A percentile compares a stretch with the other conserved stretches of the same genome.
These are phyloP conservation scores for Theonella swinhoei DNA, from an alignment of 37 sponge, comb jelly and placozoan species.

Conservation along the genomic window DNA sequence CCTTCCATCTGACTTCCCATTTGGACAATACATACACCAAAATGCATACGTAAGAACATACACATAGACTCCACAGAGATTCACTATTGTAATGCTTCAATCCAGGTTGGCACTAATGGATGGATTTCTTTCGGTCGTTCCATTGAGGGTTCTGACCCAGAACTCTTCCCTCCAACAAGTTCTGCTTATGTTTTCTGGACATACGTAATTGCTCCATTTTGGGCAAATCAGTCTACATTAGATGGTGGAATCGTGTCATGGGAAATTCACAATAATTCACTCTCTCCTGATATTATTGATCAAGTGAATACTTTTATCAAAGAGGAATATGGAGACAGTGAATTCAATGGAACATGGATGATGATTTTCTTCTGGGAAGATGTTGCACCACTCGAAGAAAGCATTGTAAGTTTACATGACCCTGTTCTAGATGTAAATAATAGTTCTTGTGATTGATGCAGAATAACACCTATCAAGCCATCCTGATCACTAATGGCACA, in stretches of 20 bases:
- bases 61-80: too few species aligned
- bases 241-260: neutral
- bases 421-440: too few species aligned
- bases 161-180: neutral
- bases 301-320: neutral
- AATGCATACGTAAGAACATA: neutral
- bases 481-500: slow-evolving; percentile 45
- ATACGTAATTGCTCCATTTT: neutral
- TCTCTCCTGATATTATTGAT: neutral
- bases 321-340: neutral
- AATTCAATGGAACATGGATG: neutral
- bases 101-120: neutral
- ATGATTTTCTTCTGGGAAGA: neutral
- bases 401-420: neutral
- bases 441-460: too few species aligned
- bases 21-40: neutral
- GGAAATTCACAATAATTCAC: neutral
- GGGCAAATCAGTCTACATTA: neutral
- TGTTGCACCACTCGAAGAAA: neutral
- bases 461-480: slow-evolving; percentile 59
- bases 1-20: neutral
- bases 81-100: too few species aligned
- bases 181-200: neutral
- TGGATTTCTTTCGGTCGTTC: neutral
- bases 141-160: neutral